Conservation (phyloP, 1,140 invertebrate species). For the Delia radicum region DNA sequence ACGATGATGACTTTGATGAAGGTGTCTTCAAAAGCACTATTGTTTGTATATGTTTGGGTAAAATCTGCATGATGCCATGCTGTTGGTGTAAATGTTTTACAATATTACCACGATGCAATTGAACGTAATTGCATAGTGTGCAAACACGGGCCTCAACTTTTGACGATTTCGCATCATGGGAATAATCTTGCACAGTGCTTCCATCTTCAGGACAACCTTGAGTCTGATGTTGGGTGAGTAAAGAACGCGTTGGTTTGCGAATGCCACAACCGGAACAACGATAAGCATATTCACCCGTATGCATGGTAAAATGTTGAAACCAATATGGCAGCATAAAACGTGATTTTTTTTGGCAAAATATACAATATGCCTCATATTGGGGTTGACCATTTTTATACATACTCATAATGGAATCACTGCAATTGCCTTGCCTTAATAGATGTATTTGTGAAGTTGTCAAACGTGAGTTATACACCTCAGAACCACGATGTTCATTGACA, state of each 20-base stretch:
- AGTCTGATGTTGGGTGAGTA: constrained; percentile 20
- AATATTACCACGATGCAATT: constrained; percentile 26
- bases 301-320: constrained; percentile 30
- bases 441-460: not conserved
- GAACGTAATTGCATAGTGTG: constrained; percentile 27
- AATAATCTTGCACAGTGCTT: constrained; percentile 8
- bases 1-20: not conserved
- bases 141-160: constrained; percentile 27
- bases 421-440: not conserved
- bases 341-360: constrained; percentile 26
- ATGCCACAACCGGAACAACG: constrained; percentile 25
- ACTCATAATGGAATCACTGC: not conserved
- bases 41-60: constrained; percentile 24
- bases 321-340: constrained; percentile 28
- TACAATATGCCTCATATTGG: constrained; percentile 29
- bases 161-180: not conserved
- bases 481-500: constrained; percentile 27
- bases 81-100: constrained; percentile 28
- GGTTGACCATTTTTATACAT: constrained; percentile 6
- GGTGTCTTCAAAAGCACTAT: constrained; percentile 17
- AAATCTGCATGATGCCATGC: constrained; percentile 15
- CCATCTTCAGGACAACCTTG: constrained; percentile 11
- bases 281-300: constrained; percentile 31
- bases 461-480: constrained; percentile 25
- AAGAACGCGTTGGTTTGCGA: constrained; percentile 20